Percentiles rank a stretch among this genome's conserved stretches.
These are phyloP conservation scores for Pseudomyrmex concolor DNA, from an alignment of 1,140 invertebrate species.

Conservation along the genomic window DNA sequence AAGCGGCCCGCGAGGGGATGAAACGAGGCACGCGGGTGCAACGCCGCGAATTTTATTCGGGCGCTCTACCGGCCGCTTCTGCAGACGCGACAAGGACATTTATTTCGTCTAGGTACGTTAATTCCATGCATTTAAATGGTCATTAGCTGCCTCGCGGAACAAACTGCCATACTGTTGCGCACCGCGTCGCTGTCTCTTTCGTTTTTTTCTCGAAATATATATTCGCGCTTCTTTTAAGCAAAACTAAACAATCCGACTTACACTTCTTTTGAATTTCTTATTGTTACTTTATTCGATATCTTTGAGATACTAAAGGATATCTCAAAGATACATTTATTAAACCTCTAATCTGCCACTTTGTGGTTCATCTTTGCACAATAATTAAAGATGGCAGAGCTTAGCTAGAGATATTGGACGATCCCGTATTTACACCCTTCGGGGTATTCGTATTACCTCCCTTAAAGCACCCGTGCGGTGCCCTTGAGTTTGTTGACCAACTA, in stretches of 20 bases:
- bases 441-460: conserved; percentile 60
- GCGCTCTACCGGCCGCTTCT: conserved; percentile 9
- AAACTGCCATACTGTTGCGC: conserved; percentile 37
- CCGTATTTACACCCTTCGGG: conserved; percentile 55
- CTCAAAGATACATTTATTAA: conserved; percentile 2
- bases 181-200: background rate
- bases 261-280: conserved; percentile 4
- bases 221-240: conserved; percentile 9
- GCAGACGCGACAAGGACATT: conserved; percentile 44
- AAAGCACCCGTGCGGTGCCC: conserved; percentile 39
- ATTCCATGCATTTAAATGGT: conserved; percentile 79
- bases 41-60: conserved; percentile 68
- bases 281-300: background rate
- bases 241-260: background rate
- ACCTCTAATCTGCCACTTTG: conserved; percentile 43
- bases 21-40: conserved; percentile 65
- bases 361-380: conserved; percentile 39
- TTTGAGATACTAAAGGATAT: background rate
- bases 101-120: conserved; percentile 64
- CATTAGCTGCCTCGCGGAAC: conserved; percentile 68
- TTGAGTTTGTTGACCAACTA: conserved; percentile 61
- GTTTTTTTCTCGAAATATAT: background rate
- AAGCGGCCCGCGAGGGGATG: conserved; percentile 56
- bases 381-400: conserved; percentile 49
- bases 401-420: conserved; percentile 39